Base-by-base conservation (phyloP, 2,888 invertebrate species). In the Calameuta idolon region DNA sequence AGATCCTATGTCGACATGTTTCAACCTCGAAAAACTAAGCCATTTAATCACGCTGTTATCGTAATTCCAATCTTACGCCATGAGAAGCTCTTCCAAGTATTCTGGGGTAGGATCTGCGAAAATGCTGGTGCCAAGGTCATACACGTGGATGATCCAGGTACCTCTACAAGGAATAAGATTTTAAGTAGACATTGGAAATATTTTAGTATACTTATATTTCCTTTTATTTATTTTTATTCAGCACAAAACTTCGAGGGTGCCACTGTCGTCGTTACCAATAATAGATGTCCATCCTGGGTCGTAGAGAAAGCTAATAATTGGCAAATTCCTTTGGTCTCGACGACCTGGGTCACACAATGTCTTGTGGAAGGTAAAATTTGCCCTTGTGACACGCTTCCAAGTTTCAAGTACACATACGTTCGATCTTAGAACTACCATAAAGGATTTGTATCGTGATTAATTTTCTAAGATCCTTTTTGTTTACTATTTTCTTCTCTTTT, bases 261-360 rank as follows among this genome's bases (percentile, higher is more conserved):
- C 9, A 85, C 93, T 0, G 93, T 93, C 0, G 91, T 95, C 12
- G 92, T 96, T n/a, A 93, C 95, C 0, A 95, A 95, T 81, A 92
- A 90, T 84, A 93, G 93, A 76, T 95, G 95, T 82, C 94, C 95
- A 0, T 92, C 93, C 78, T 93, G 93, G 85, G 90, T 93, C n/a
- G 84, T 92, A 34, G 88, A 92, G 30, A 91, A 91, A 79, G 95
- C 95, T 0, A 92, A 92, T 77, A 92, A 93, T 76, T 93, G 94
- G 85, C 93, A 92, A 78, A 92, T 94, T n/a, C 95, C 95, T 0
- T 86, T 96, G 0, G 94, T 96, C 0, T 94, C 95, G 0, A 94
- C 95, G 0, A 93, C 93, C 2, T 96, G 96, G 96, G 92, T 96
- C 1, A 93, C 94, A 5, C 95, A 96, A 85, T 94, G 94, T 83